Conservation (phyloP, 64 coral and sea anemone species). For the Stichodactyla helianthus region DNA sequence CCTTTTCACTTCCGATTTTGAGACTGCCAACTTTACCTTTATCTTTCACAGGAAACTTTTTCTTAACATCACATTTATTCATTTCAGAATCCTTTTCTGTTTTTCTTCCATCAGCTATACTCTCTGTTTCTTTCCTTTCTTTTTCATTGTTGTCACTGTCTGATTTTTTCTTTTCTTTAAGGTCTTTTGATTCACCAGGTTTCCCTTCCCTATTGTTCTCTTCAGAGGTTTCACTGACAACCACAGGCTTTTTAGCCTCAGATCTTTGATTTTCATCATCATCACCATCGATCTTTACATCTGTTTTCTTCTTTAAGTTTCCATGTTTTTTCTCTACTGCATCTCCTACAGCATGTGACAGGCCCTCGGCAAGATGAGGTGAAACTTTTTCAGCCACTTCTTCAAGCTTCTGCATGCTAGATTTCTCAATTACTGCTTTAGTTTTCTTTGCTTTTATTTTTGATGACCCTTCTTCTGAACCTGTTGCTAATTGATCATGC, state of each 20-base stretch:
- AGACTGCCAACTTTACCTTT: not conserved
- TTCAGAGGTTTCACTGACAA: not conserved
- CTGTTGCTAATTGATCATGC: not conserved
- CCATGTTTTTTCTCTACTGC: not conserved
- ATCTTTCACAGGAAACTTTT: not conserved
- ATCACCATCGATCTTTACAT: not conserved
- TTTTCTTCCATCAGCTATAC: not conserved
- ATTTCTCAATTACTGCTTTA: not conserved
- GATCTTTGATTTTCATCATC: not conserved
- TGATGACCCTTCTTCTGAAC: not conserved
- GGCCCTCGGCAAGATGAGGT: not conserved
- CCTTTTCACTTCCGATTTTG: not conserved
- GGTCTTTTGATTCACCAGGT: not conserved
- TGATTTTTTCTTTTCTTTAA: slow-evolving; percentile 3
- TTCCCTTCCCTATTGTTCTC: slow-evolving; percentile 3
- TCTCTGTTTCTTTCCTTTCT: not conserved
- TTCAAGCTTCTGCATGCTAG: slow-evolving; percentile 29
- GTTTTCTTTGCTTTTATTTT: not conserved
- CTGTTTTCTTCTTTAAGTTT: not conserved
- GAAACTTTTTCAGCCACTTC: slow-evolving; percentile 19
- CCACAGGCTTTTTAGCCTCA: not conserved
- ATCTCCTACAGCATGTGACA: slow-evolving; percentile 14
- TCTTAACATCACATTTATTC: not conserved
- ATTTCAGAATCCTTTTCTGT: not conserved
- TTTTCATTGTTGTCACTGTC: not conserved